These are phyloP conservation scores for Enteromius unitaeniatus DNA, from an alignment of 2,797 vertebrate species.

Conservation along the genomic window DNA sequence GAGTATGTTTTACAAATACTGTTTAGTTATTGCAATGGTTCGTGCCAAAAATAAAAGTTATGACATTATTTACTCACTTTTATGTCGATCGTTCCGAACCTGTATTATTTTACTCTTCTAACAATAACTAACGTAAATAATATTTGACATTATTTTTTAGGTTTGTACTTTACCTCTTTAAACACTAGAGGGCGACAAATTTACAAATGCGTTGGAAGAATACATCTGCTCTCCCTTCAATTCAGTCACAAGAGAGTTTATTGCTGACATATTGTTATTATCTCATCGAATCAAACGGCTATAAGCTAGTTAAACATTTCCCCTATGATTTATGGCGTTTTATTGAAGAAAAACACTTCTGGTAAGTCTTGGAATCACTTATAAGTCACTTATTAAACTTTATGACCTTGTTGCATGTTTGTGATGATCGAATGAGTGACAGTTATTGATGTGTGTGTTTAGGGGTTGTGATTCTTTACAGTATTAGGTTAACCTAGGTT, in stretches of 20 bases:
- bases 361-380: neutral
- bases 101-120: neutral
- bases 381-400: constrained; percentile 17
- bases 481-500: neutral
- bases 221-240: neutral
- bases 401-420: neutral
- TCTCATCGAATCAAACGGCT: neutral
- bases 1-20: neutral
- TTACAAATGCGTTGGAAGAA: neutral
- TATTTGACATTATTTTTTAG: neutral
- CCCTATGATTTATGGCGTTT: neutral
- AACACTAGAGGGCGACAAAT: constrained; percentile 26
- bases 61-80: neutral
- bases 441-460: neutral
- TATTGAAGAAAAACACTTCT: neutral
- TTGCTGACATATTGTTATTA: neutral
- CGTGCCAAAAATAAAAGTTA: neutral
- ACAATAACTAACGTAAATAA: neutral
- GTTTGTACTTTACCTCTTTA: neutral
- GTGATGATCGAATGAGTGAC: neutral
- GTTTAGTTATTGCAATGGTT: neutral
- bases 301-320: neutral
- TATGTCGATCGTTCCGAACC: neutral
- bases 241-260: neutral
- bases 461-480: neutral